phyloP scores from a whole-genome alignment of 35 echinoderm and acorn worm genomes.

The Amphiura filiformis region DNA sequence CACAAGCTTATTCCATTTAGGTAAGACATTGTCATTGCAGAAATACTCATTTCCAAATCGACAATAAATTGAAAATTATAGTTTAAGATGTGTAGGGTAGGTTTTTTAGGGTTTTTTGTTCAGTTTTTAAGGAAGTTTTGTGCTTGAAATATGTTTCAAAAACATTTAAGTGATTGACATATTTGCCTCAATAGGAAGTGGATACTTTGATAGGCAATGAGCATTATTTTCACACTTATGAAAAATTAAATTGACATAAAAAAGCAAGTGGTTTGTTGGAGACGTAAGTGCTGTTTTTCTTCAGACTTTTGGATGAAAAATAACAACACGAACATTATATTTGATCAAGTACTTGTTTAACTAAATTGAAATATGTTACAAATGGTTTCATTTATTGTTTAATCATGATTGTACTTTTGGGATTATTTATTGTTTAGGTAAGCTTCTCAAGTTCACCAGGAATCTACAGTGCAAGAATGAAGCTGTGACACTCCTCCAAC shows the following conservation, averaged over 20 bases:
- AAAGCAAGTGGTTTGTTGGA: neutral
- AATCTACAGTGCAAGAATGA: conserved; percentile 78
- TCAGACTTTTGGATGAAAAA: neutral
- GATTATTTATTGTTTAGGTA: conserved; percentile 50
- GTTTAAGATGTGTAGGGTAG: no score
- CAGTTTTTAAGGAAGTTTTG: neutral
- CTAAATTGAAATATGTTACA: no score
- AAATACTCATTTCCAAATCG: neutral
- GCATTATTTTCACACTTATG: no score
- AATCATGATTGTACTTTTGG: neutral
- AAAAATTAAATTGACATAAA: neutral
- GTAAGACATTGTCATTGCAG: neutral
- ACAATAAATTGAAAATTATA: neutral
- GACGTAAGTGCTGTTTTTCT: neutral
- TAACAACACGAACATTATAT: neutral
- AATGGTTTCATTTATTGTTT: no score
- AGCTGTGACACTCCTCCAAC: conserved; percentile 50
- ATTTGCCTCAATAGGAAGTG: neutral
- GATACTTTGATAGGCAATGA: neutral
- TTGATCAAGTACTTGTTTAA: neutral
- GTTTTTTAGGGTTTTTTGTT: neutral
- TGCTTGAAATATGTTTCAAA: neutral
- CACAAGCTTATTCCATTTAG: conserved; percentile 85
- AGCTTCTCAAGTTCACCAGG: conserved; percentile 57
- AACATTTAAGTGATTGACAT: neutral